Percentiles rank a stretch among this genome's conserved stretches.
These are phyloP conservation scores for Echiichthys vipera DNA, from an alignment of 2,797 vertebrate species.

Conservation along the genomic window DNA sequence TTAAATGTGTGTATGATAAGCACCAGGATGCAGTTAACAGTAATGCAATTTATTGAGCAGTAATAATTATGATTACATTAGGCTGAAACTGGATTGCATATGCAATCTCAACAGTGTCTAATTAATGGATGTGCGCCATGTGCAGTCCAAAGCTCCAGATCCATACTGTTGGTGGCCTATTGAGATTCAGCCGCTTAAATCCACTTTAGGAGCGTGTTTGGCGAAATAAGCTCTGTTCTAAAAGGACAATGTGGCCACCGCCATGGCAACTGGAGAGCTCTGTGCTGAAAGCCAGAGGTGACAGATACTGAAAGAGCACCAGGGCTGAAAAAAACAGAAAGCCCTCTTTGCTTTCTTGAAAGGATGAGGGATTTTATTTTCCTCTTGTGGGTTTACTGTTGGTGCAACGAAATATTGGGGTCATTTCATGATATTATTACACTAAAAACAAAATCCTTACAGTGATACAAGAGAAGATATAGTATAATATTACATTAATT, in stretches of 20 bases:
- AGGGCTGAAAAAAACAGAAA: slow-evolving; percentile 51
- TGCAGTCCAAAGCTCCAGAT: slow-evolving; percentile 18
- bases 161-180: slow-evolving; percentile 46
- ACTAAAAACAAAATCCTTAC: slow-evolving; percentile 17
- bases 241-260: slow-evolving; percentile 73
- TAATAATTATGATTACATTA: slow-evolving; percentile 31
- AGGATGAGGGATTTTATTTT: slow-evolving; percentile 47
- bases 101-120: slow-evolving; percentile 9
- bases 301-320: slow-evolving; percentile 75
- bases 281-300: slow-evolving; percentile 75
- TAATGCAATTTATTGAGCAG: slow-evolving; percentile 31
- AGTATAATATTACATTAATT: background rate
- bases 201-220: slow-evolving; percentile 57
- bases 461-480: slow-evolving; percentile 3
- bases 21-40: slow-evolving; percentile 16
- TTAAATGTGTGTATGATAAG: slow-evolving; percentile 38
- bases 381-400: slow-evolving; percentile 28
- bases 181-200: slow-evolving; percentile 63
- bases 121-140: slow-evolving; percentile 20
- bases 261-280: slow-evolving; percentile 80
- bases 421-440: slow-evolving; percentile 36
- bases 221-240: slow-evolving; percentile 68
- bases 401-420: slow-evolving; percentile 25
- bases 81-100: slow-evolving; percentile 25
- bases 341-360: slow-evolving; percentile 73